Conservation (phyloP, 2,113 vertebrate species). For the Mustelus asterias region DNA sequence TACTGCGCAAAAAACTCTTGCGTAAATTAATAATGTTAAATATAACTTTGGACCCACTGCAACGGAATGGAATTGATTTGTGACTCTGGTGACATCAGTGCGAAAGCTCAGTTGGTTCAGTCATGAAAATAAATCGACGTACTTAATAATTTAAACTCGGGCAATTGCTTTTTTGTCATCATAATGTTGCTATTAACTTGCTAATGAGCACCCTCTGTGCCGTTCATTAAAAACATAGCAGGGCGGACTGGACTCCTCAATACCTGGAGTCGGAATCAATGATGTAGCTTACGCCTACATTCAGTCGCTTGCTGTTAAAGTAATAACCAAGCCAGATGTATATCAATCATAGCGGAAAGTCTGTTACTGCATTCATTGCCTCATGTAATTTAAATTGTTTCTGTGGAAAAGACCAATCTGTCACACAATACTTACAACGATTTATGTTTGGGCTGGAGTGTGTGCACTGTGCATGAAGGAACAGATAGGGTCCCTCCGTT, state of each 20-base stretch:
- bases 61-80: not conserved
- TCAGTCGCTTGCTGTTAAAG: not conserved
- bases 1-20: not conserved
- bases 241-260: not conserved
- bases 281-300: constrained; percentile 7
- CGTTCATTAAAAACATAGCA: not conserved
- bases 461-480: not conserved
- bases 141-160: constrained; percentile 28
- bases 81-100: not conserved
- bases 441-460: not conserved
- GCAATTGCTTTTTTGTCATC: constrained; percentile 18
- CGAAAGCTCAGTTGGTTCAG: not conserved
- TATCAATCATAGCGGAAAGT: constrained; percentile 15
- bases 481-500: not conserved
- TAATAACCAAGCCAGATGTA: constrained; percentile 4
- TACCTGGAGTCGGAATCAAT: constrained; percentile 4
- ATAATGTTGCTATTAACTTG: constrained; percentile 32
- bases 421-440: not conserved
- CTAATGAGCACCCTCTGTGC: constrained; percentile 1
- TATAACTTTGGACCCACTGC: not conserved
- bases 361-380: not conserved
- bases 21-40: constrained; percentile 13
- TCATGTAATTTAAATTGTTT: constrained; percentile 25
- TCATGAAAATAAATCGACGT: constrained; percentile 23
- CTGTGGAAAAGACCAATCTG: constrained; percentile 1